Conservation (phyloP, 2,888 invertebrate species). For the Papilio elwesi region DNA sequence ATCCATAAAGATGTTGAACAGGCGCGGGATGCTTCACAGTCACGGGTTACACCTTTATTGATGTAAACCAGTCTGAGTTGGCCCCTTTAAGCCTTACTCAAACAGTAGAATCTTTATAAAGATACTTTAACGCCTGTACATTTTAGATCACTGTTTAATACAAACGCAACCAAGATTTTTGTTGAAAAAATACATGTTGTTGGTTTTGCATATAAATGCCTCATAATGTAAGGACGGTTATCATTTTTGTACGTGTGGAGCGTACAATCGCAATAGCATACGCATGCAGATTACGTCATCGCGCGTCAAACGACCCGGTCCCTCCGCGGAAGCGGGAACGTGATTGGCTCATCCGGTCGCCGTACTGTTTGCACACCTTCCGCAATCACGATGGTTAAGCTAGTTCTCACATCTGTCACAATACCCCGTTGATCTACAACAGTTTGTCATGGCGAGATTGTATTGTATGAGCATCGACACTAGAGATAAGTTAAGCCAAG, state of each 20-base stretch:
- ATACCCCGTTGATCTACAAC: slow-evolving; percentile 1
- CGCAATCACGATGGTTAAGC: slow-evolving; percentile 61
- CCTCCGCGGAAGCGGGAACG: slow-evolving; percentile 68
- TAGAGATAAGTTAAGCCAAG: neutral
- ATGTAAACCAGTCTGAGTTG: too few species aligned
- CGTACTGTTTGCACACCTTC: slow-evolving; percentile 66
- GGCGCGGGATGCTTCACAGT: too few species aligned
- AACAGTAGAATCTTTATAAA: too few species aligned
- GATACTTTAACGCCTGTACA: too few species aligned
- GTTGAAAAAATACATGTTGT: neutral
- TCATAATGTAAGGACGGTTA: neutral
- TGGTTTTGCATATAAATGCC: neutral
- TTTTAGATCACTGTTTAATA: too few species aligned
- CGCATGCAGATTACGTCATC: slow-evolving; percentile 47
- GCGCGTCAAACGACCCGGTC: slow-evolving; percentile 63
- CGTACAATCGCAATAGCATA: slow-evolving; percentile 8
- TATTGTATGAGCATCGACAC: neutral
- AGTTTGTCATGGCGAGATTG: slow-evolving; percentile 4
- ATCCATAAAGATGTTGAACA: too few species aligned
- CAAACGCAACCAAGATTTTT: too few species aligned
- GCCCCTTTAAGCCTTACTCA: too few species aligned
- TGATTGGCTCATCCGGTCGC: slow-evolving; percentile 80
- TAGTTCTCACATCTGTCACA: slow-evolving; percentile 34
- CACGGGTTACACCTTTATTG: too few species aligned
- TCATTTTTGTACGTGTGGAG: neutral